phyloP scores from a whole-genome alignment of 2,888 invertebrate genomes.

The Lydus trimaculatus region DNA sequence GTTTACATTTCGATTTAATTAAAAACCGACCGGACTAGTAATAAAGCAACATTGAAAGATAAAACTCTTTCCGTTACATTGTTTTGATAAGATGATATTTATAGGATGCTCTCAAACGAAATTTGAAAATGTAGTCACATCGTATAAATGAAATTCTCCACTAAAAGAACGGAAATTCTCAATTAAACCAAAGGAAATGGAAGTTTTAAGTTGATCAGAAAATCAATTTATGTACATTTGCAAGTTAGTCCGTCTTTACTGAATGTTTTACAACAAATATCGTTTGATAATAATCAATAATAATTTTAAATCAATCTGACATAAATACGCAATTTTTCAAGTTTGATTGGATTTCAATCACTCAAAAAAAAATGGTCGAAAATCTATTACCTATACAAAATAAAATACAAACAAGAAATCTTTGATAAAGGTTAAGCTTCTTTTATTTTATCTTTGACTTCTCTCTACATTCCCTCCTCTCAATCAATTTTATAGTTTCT shows the following conservation, averaged over 20 bases:
- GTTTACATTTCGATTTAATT: not conserved
- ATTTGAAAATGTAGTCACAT: not conserved
- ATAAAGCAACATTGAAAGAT: not conserved
- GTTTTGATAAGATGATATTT: too few relatives aligned
- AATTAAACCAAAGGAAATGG: slow-evolving; percentile 30
- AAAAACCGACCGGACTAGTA: not conserved
- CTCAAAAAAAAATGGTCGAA: not conserved
- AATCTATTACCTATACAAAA: not conserved
- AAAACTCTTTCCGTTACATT: too few relatives aligned
- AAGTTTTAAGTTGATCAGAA: slow-evolving; percentile 27
- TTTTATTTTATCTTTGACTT: slow-evolving; percentile 2
- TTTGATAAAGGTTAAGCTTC: not conserved
- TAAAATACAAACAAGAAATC: not conserved
- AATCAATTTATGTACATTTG: slow-evolving; percentile 30
- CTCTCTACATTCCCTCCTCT: not conserved
- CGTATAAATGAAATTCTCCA: not conserved
- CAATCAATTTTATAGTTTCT: slow-evolving; percentile 8
- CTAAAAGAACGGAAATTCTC: slow-evolving; percentile 19
- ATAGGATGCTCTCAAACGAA: too few relatives aligned
- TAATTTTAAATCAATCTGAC: not conserved
- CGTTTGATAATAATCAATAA: not conserved
- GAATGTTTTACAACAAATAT: not conserved
- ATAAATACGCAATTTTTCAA: not conserved
- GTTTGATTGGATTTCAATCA: not conserved
- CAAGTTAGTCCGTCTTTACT: slow-evolving; percentile 18